These are phyloP conservation scores for Sycobia sp. DNA, from an alignment of 1,140 invertebrate genomes.

Conservation along the genomic window DNA sequence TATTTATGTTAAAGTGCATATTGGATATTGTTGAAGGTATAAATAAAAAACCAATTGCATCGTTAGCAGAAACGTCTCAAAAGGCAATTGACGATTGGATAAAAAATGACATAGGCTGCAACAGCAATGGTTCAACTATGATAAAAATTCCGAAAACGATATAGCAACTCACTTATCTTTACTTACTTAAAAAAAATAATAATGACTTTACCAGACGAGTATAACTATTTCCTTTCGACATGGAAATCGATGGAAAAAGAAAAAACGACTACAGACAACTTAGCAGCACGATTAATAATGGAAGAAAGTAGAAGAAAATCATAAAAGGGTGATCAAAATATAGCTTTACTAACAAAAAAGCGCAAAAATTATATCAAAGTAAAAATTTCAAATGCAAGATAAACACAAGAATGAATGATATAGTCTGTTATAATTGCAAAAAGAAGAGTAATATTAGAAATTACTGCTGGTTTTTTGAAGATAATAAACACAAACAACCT, in stretches of 20 bases:
- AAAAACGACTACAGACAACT: constrained; percentile 25
- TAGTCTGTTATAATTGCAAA: not conserved
- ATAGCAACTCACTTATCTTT: no score
- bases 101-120: constrained; percentile 35
- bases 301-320: constrained; percentile 35
- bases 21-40: not conserved
- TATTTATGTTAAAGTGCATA: not conserved
- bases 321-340: not conserved
- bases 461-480: not conserved
- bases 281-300: constrained; percentile 42
- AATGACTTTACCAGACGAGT: constrained; percentile 38
- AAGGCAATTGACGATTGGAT: not conserved
- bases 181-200: constrained; percentile 47
- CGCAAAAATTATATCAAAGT: not conserved
- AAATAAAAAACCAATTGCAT: not conserved
- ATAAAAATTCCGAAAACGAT: no score
- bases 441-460: not conserved
- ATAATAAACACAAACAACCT: not conserved
- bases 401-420: not conserved
- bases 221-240: constrained; percentile 46
- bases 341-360: not conserved
- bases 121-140: constrained; percentile 44
- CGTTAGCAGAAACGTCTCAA: not conserved
- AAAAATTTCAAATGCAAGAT: not conserved
- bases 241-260: constrained; percentile 46